A percentile compares a stretch with the other conserved stretches of the same genome.
Conservation (phyloP, 2,888 invertebrate species). For the Idaea aversata region DNA sequence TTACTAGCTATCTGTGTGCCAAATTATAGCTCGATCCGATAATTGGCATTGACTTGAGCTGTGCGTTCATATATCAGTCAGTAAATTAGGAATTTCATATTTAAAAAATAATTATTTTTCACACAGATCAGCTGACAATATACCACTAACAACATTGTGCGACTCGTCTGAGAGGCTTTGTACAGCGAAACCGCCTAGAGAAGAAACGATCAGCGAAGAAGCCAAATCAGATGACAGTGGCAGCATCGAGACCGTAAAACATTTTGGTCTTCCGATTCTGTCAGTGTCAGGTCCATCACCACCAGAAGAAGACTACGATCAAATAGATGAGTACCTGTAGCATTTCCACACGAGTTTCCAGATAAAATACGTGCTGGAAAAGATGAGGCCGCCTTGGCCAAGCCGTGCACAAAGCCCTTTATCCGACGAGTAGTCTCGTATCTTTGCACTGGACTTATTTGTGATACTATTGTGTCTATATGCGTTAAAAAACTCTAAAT, state of each 20-base stretch:
- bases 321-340: slow-evolving; percentile 83
- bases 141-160: slow-evolving; percentile 69
- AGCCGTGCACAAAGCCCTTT: slow-evolving; percentile 67
- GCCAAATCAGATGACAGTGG: slow-evolving; percentile 72
- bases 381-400: slow-evolving; percentile 70
- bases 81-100: background rate
- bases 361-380: slow-evolving; percentile 76
- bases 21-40: no score
- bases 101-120: slow-evolving; percentile 12
- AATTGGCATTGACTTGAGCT: no score
- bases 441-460: slow-evolving; percentile 48
- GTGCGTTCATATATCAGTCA: no score
- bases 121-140: slow-evolving; percentile 74
- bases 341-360: slow-evolving; percentile 76
- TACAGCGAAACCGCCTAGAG: slow-evolving; percentile 60
- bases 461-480: slow-evolving; percentile 48
- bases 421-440: slow-evolving; percentile 43
- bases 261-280: slow-evolving; percentile 87
- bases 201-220: slow-evolving; percentile 74
- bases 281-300: slow-evolving; percentile 90
- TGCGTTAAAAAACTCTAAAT: slow-evolving; percentile 54
- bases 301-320: slow-evolving; percentile 84
- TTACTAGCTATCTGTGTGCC: no score
- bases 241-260: slow-evolving; percentile 78
- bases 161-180: slow-evolving; percentile 77